These are phyloP conservation scores for Hapalemur alaotrensis DNA, from an alignment of 2,797 vertebrate species.

Conservation along the genomic window DNA sequence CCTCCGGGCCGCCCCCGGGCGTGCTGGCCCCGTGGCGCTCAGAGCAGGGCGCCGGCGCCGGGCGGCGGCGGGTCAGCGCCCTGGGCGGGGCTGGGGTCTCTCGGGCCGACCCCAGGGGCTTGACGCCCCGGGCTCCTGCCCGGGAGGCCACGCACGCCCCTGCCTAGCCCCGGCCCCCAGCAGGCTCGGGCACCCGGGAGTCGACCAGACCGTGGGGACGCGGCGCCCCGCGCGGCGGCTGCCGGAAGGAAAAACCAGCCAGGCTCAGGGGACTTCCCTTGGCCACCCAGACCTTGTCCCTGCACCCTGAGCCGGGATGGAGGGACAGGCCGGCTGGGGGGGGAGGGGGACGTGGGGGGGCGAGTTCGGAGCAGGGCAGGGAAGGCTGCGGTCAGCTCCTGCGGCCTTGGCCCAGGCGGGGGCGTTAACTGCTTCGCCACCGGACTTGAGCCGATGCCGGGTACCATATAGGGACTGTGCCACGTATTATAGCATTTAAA, in stretches of 20 bases:
- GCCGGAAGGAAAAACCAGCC: constrained; percentile 47
- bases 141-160: not conserved
- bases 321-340: not conserved
- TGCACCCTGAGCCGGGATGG: not conserved
- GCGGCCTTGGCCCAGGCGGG: constrained; percentile 21
- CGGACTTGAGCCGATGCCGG: no score
- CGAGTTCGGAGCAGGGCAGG: not conserved
- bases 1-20: not conserved
- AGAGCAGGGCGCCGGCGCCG: no score
- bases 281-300: not conserved
- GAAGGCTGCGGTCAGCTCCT: constrained; percentile 68
- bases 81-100: not conserved
- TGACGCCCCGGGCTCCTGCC: not conserved
- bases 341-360: not conserved
- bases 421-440: constrained; percentile 60
- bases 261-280: not conserved
- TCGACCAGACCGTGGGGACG: not conserved
- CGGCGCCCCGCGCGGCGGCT: constrained; percentile 67
- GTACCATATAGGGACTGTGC: not conserved
- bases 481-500: constrained; percentile 60
- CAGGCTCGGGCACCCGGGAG: not conserved
- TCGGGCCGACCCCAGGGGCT: not conserved
- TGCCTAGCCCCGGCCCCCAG: not conserved
- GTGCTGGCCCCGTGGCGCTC: not conserved
- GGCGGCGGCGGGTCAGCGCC: not conserved